Evolutionary conservation across 2,797 vertebrate genomes (phyloP).

Genomic region (Melanotaenia boesemani): DNA sequence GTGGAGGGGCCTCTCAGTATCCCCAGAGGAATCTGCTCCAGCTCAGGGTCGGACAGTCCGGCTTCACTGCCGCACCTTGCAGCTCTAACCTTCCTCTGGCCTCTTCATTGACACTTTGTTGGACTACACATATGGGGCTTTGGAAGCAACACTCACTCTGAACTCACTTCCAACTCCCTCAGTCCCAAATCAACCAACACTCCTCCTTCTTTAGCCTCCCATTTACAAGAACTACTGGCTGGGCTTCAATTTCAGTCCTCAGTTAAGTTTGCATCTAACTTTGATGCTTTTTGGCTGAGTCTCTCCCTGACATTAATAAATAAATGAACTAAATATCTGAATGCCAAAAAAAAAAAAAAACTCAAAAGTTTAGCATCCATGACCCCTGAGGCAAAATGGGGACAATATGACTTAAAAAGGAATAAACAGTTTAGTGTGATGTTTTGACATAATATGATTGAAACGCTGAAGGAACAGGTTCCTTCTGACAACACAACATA

Average conservation of each 20-base stretch:
- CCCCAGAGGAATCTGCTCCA: constrained; percentile 51
- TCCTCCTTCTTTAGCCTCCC: neutral
- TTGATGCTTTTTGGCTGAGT: neutral
- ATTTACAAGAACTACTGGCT: constrained; percentile 14
- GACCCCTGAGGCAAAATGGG: neutral
- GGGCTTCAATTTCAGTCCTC: constrained; percentile 5
- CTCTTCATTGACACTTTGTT: constrained; percentile 40
- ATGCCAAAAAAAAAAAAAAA: neutral
- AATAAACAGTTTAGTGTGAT: too few relatives aligned
- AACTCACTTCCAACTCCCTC: constrained; percentile 42
- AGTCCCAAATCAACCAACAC: neutral
- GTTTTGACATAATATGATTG: neutral
- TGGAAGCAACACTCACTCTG: constrained; percentile 28
- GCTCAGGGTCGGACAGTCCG: constrained; percentile 17
- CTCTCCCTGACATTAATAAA: constrained; percentile 1
- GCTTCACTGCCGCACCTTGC: constrained; percentile 14
- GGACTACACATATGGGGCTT: constrained; percentile 34
- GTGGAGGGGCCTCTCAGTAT: constrained; percentile 47
- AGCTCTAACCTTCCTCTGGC: constrained; percentile 38
- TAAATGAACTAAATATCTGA: constrained; percentile 2
- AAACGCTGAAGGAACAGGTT: neutral
- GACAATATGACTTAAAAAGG: neutral
- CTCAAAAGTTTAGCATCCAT: neutral
- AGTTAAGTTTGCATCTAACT: constrained; percentile 6
- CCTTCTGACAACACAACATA: neutral